Percentiles rank a stretch among this genome's conserved stretches.
phyloP scores from a whole-genome alignment of 2,797 vertebrate genomes.

The Acipenser ruthenus region DNA sequence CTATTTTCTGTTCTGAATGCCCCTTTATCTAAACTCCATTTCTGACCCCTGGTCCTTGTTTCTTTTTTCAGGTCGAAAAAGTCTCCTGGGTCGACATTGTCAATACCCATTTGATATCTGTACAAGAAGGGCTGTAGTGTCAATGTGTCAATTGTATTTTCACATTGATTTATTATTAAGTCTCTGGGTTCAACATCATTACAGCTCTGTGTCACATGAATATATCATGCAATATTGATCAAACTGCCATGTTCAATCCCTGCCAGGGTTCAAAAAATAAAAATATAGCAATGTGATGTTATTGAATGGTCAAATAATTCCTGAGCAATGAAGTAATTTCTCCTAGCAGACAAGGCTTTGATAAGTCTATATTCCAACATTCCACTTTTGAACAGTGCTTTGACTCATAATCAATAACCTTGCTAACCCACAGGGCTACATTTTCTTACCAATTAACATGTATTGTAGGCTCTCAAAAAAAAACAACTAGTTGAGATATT shows the following conservation, averaged over 20 bases:
- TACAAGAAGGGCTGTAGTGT: constrained; percentile 2
- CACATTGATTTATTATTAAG: constrained; percentile 4
- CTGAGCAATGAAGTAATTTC: constrained; percentile 3
- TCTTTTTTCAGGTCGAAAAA: background rate
- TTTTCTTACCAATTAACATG: too few species aligned
- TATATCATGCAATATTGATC: constrained; percentile 23
- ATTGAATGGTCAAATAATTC: constrained; percentile 6
- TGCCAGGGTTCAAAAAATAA: constrained; percentile 15
- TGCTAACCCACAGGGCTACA: background rate
- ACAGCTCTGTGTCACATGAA: constrained; percentile 9
- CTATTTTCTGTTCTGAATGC: too few species aligned
- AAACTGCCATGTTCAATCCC: constrained; percentile 13
- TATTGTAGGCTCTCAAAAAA: too few species aligned
- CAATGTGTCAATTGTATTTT: constrained; percentile 4
- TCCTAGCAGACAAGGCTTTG: background rate
- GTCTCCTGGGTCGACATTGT: constrained; percentile 18
- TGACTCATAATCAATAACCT: constrained; percentile 1
- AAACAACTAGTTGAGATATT: too few species aligned
- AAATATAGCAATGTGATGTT: constrained; percentile 12
- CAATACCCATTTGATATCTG: constrained; percentile 15
- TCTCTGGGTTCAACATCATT: constrained; percentile 18
- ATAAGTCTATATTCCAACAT: constrained; percentile 3
- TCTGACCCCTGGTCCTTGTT: too few species aligned
- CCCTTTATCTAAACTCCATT: too few species aligned
- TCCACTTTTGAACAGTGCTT: background rate